Conservation (phyloP, 2,797 vertebrate species). For the Oceanodroma leucorhoa region DNA sequence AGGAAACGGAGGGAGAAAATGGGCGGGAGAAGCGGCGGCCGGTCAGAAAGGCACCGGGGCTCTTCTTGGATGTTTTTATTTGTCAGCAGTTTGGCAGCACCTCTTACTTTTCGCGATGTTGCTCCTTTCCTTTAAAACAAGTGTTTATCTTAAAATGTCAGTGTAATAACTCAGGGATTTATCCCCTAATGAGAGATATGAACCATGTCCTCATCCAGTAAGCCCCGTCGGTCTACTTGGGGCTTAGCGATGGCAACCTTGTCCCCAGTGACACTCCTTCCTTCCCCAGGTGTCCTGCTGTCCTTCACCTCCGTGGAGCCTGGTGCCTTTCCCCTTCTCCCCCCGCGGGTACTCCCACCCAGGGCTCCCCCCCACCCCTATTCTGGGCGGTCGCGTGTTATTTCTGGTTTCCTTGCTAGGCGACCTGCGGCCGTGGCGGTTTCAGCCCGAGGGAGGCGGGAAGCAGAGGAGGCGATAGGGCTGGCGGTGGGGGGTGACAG, state of each 20-base stretch:
- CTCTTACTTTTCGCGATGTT: not conserved
- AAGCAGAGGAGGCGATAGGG: not conserved
- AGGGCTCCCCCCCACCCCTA: not conserved
- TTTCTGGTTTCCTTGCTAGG: not conserved
- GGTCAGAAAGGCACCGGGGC: not conserved
- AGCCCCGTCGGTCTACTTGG: not conserved
- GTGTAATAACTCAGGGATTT: not conserved
- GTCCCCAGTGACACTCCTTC: not conserved
- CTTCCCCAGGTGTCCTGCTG: not conserved
- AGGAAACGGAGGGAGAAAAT: not conserved
- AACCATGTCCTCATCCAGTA: not conserved
- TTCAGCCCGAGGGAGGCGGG: not conserved
- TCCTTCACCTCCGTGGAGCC: not conserved
- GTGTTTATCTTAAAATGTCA: not conserved
- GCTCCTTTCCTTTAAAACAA: not conserved
- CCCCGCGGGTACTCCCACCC: not conserved
- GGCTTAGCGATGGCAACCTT: not conserved
- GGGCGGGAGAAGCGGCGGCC: not conserved
- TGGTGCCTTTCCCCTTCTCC: not conserved
- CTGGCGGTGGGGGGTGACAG: not conserved
- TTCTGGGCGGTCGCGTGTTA: not conserved
- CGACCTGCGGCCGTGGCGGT: not conserved
- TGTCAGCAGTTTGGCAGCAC: not conserved
- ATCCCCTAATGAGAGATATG: not conserved
- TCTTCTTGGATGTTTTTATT: not conserved